Evolutionary conservation across 2,113 vertebrate species (phyloP), one percentile per base, ranked within the genome.

Genomic region (Misgurnus mizolepis): DNA sequence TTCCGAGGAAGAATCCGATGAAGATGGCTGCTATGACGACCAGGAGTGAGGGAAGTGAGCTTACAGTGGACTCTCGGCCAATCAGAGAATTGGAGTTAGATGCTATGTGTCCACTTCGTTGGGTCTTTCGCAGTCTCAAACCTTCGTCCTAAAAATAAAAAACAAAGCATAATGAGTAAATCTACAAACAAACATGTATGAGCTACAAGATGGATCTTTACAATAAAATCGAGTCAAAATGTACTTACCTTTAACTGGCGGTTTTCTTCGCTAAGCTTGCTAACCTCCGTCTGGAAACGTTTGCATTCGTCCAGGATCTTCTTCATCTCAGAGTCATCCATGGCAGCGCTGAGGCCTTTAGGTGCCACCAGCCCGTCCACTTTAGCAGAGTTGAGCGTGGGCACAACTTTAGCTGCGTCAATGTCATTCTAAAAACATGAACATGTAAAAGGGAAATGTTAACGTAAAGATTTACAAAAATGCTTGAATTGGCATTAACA

Each of bases 1-100:
- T 99, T 91, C 96, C 98, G 92, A 98, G 93, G 97, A 99, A 99
- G 96, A 99, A 98, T 90, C 98, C 98, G 84, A 98, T 98, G 96
- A 99, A 99, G 92, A 99, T 96, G 94, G 98, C 97, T 90, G 98
- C 98, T 92, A 99, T 98, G 87, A 98, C 96, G 89, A 98, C 98
- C 81, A 98, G 95, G 88, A 99, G 96, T 65, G 97, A 98, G 85
- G 98, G 97, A 87, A 99, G 94, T 90, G 96, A 95, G 89, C 94
- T 93, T 87, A 93, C 87, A 88, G 92, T 92, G 77, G 95, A 92
- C 81, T 98, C 97, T 90, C 95, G 94, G 90, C 95, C 94, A 80
- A 95, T 91, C 79, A 94, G 89, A 89, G 91, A 78, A 18, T 88
- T 87, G 67, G 96, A 92, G 86, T 95, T 93, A 76, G 95, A 91